Conservation (phyloP, 2,888 invertebrate species). For the Amorpha juglandis region DNA sequence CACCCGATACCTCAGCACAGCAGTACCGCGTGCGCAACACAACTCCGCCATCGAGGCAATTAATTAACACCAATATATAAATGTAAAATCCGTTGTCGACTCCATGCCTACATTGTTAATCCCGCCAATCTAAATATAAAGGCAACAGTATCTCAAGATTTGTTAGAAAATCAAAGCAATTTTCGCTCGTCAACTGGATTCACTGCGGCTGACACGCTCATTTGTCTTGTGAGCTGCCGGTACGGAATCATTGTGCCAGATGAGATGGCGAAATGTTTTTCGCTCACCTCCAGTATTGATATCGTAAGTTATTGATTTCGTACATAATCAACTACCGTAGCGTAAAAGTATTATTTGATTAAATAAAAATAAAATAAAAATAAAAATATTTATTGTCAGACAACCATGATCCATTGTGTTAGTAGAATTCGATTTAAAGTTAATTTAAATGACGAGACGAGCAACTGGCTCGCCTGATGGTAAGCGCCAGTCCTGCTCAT, state of each 20-base stretch:
- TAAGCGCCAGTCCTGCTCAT: too few species aligned
- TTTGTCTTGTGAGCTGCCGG: conserved; percentile 55
- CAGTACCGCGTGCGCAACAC: too few species aligned
- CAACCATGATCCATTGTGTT: too few species aligned
- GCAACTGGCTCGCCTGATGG: too few species aligned
- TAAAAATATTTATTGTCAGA: too few species aligned
- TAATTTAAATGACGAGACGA: too few species aligned
- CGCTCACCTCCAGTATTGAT: conserved; percentile 41
- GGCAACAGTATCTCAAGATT: conserved; percentile 53
- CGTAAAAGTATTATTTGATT: too few species aligned
- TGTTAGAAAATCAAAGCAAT: conserved; percentile 67
- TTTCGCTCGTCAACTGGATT: conserved; percentile 60
- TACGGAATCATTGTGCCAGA: conserved; percentile 44
- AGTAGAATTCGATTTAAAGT: too few species aligned
- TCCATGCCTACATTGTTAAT: conserved; percentile 36
- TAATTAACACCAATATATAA: too few species aligned
- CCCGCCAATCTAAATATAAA: conserved; percentile 46
- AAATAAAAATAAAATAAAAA: too few species aligned
- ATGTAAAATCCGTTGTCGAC: not conserved
- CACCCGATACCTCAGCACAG: too few species aligned
- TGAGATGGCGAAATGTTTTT: conserved; percentile 49
- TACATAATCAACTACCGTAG: not conserved
- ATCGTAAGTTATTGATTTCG: not conserved
- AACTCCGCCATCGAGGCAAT: too few species aligned
- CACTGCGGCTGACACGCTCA: conserved; percentile 63